phyloP scores from a whole-genome alignment of 1,140 invertebrate species.

The Acromyrmex echinatior region DNA sequence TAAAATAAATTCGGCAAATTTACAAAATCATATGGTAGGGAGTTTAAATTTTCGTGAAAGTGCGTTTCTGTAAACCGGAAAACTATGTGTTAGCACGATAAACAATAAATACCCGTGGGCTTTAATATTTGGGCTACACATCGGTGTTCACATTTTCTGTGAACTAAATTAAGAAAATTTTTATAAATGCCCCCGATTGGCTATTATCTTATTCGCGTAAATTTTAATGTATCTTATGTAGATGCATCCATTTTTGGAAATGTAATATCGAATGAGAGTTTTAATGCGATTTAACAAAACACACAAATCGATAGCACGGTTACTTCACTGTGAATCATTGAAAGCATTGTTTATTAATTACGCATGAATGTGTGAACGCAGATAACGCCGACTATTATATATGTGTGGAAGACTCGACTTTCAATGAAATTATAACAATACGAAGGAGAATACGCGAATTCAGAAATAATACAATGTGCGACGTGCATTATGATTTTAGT shows the following conservation, averaged over 20 bases:
- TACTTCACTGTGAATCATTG: conserved; percentile 43
- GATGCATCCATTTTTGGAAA: not conserved
- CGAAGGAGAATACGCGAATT: conserved; percentile 2
- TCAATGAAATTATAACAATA: conserved; percentile 33
- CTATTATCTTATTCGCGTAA: conserved; percentile 9
- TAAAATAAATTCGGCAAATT: conserved; percentile 27
- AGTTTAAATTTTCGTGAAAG: conserved; percentile 12
- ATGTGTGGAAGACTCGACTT: conserved; percentile 7
- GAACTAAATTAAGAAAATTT: not conserved
- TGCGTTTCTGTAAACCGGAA: conserved; percentile 1
- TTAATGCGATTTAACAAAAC: conserved; percentile 42
- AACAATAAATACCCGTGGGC: conserved; percentile 30
- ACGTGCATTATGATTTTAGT: conserved; percentile 26
- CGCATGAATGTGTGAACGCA: conserved; percentile 29
- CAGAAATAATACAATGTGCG: conserved; percentile 9
- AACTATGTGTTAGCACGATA: conserved; percentile 12
- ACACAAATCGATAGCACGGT: conserved; percentile 39
- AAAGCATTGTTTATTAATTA: conserved; percentile 58
- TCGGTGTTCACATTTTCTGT: not conserved
- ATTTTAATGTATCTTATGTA: not conserved
- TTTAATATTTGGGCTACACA: not conserved
- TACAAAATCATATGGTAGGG: not conserved
- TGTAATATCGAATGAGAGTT: not conserved
- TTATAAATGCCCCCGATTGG: conserved; percentile 17
- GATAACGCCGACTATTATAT: conserved; percentile 33